These are phyloP conservation scores for Euwallacea similis DNA, from an alignment of 1,140 invertebrate genomes.

Conservation along the genomic window DNA sequence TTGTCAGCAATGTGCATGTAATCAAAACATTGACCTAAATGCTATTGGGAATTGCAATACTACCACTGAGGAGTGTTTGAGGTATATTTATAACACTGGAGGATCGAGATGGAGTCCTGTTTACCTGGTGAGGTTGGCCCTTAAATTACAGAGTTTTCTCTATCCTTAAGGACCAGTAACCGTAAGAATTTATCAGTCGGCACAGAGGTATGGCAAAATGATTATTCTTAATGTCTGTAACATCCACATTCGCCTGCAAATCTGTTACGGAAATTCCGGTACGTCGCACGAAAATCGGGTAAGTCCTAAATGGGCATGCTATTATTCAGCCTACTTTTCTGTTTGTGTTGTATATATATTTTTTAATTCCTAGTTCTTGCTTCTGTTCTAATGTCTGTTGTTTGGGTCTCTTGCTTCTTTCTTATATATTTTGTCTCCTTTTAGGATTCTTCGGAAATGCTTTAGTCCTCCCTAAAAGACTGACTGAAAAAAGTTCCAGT, in stretches of 20 bases:
- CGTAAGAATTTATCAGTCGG: neutral
- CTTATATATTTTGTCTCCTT: neutral
- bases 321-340: neutral
- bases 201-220: neutral
- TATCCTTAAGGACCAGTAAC: too few species aligned
- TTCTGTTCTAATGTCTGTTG: too few species aligned
- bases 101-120: conserved; percentile 89
- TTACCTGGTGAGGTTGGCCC: conserved; percentile 65
- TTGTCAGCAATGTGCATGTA: conserved; percentile 90
- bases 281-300: too few species aligned
- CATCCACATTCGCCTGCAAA: neutral
- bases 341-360: neutral
- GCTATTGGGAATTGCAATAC: conserved; percentile 92
- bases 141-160: conserved; percentile 17
- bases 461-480: conserved; percentile 83
- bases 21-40: conserved; percentile 93
- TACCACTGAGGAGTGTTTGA: conserved; percentile 91
- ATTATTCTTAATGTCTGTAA: too few species aligned
- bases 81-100: conserved; percentile 96
- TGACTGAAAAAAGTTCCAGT: conserved; percentile 88
- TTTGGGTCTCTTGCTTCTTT: too few species aligned
- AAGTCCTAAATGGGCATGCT: too few species aligned
- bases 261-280: neutral
- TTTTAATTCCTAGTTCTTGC: too few species aligned
- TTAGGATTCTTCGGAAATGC: conserved; percentile 85